Evolutionary conservation across 2,797 vertebrate species (phyloP), one percentile per base, ranked within the genome.

Genomic region (Callimico goeldii): DNA sequence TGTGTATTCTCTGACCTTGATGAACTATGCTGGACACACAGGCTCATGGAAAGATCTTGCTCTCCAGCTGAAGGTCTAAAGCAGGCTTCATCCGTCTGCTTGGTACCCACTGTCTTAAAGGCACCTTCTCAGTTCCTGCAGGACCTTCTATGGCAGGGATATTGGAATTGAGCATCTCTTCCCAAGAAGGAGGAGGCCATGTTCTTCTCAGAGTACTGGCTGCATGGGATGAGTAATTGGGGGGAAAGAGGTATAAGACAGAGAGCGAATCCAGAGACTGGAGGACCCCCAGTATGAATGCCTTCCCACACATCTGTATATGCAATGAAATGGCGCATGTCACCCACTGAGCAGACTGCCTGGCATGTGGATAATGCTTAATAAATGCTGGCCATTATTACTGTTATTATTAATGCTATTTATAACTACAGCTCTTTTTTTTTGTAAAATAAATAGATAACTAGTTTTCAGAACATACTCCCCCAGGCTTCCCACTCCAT

Each of bases 381-480:
- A 73, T 80, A 83, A 97, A 81, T 85, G 85, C 10, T 93, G 90
- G 73, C 57, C 81, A 80, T 97, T 96, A 96, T 94, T 92, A 87
- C 81, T 26, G 12, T 80, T 96, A 72, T 94, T 94, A 96, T 88
- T 86, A 93, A 96, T 90, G 41, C 73, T 95, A 82, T 95, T 96
- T 96, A 95, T 94, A 97, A 94, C 87, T 75, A 28, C 10, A 28
- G 57, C 50, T 88, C 57, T 88, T 94, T 90, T 94, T 90, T 41
- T 95, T 70, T 58, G n/a, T 95, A 96, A 97, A 97, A 91, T 97
- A 97, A 97, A 96, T 96, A 97, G 97, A 92, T 97, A 97, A 95
- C 43, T 95, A 48, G 90, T 94, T 95, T 96, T 36, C 3, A 43
- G 95, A 96, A 95, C 67, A 73, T 5, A 81, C n/a, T 92, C 67